A percentile compares a stretch with the other conserved stretches of the same genome.
phyloP scores from a whole-genome alignment of 2,888 invertebrate genomes.

The Hipparchia sbordonii region DNA sequence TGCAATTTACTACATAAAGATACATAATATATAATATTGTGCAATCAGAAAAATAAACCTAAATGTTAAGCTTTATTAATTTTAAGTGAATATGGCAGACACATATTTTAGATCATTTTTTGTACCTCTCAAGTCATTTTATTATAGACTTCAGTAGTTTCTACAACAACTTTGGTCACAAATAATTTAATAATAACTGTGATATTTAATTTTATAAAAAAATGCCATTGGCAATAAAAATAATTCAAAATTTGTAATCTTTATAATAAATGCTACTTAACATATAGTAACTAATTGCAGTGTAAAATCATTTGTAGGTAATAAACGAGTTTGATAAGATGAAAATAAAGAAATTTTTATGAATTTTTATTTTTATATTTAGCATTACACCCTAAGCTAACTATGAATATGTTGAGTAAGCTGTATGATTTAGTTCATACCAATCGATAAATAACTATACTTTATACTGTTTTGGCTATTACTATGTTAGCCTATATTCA shows the following conservation, averaged over 20 bases:
- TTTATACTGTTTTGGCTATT: too few species aligned
- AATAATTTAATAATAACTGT: constrained; percentile 81
- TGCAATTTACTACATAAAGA: constrained; percentile 24
- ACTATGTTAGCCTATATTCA: too few species aligned
- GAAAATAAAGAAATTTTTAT: constrained; percentile 50
- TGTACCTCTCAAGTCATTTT: constrained; percentile 56
- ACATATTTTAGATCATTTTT: constrained; percentile 37
- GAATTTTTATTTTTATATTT: constrained; percentile 29
- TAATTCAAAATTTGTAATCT: constrained; percentile 57
- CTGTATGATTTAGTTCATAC: too few species aligned
- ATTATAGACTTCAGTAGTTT: constrained; percentile 53
- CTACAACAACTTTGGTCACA: constrained; percentile 74
- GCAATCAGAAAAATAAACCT: constrained; percentile 52
- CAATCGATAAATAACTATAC: too few species aligned
- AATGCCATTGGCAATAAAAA: constrained; percentile 76
- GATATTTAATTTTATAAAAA: constrained; percentile 80
- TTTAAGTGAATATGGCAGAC: constrained; percentile 19
- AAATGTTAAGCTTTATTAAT: constrained; percentile 28
- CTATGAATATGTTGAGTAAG: not conserved
- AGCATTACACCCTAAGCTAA: not conserved
- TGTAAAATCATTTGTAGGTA: constrained; percentile 41
- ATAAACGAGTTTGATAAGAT: constrained; percentile 37
- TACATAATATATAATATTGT: constrained; percentile 44
- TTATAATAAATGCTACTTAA: constrained; percentile 43
- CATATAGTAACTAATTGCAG: constrained; percentile 43